Evolutionary conservation across 2,888 invertebrate genomes (phyloP).

Genomic region (Parasteatoda lunata): DNA sequence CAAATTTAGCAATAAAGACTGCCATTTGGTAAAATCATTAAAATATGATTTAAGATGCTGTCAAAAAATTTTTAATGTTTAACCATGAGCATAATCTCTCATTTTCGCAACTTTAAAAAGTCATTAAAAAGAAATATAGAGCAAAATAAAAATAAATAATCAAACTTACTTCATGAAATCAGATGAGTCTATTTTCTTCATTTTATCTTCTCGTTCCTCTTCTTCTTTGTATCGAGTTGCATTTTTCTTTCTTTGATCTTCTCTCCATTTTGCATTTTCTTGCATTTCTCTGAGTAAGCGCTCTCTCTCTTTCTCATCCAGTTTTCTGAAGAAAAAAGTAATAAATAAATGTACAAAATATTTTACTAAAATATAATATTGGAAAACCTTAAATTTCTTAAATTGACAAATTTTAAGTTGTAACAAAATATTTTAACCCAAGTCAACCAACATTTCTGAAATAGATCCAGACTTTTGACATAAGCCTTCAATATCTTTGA

Average conservation of each 20-base stretch:
- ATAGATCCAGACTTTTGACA: too few species aligned
- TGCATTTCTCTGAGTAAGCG: slow-evolving; percentile 86
- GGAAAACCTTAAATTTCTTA: neutral
- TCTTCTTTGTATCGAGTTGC: slow-evolving; percentile 75
- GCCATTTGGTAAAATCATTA: too few species aligned
- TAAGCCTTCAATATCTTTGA: too few species aligned
- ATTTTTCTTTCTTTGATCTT: slow-evolving; percentile 75
- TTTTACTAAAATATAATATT: neutral
- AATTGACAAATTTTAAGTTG: neutral
- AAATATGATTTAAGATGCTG: too few species aligned
- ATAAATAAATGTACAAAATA: neutral
- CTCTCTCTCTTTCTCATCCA: slow-evolving; percentile 80
- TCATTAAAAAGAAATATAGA: too few species aligned
- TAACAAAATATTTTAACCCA: neutral
- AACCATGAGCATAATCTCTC: too few species aligned
- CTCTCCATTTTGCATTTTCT: slow-evolving; percentile 81
- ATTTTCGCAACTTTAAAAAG: too few species aligned
- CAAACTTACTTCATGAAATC: slow-evolving; percentile 73
- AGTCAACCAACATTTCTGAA: neutral
- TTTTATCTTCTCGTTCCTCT: slow-evolving; percentile 73
- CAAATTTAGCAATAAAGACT: too few species aligned
- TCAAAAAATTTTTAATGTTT: too few species aligned
- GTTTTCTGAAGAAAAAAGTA: slow-evolving; percentile 25
- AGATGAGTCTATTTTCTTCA: slow-evolving; percentile 70
- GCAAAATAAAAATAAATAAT: neutral